Base-by-base conservation (phyloP, 2,797 vertebrate genomes). In the Poeciliopsis gracilis region DNA sequence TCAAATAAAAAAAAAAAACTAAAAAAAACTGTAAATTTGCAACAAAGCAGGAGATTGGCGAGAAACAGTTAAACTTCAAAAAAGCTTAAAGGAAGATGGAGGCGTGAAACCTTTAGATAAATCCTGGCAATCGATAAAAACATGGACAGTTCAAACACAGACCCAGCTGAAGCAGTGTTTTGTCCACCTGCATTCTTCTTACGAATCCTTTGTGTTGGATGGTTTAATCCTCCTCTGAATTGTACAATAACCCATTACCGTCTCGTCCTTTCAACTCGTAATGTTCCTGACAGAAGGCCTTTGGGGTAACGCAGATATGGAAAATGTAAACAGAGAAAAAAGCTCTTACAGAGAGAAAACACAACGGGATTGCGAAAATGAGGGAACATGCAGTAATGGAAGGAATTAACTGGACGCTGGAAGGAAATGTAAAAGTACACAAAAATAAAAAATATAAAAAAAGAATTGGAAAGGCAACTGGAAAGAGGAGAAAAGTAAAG, bases 391-490 rank as follows among this genome's bases (percentile, higher is more conserved):
- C 38, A 74, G 66, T 66, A 57, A 23, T 25, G 61, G 53, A 69
- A 69, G 55, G 41, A 71, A 20, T 57, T 75, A 79, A 67, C 63
- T 41, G 84, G 55, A 76, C 12, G 41, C 0, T 20, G 53, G 23
- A 20, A 85, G 83, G 87, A 74, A 80, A 78, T 15, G 82, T 82
- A 88, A 74, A 81, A 78, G 76, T 33, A 36, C 18, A 47, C 23
- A 2, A 55, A 4, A 41, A 67, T 25, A 2, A 55, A 10, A 25
- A 66, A 41, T 41, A 33, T 33, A 9, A 41, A 41, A 41, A 63
- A 15, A 55, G 23, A 8, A 41, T 30, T 8, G 2, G 53, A 20
- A 66, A 63, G 25, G 30, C 5, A 20, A 30, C 46, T 7, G 45
- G n/a, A 23, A 47, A 55, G 57, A 43, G 38, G 36, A 43, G 20